Evolutionary conservation across 2,113 vertebrate genomes (phyloP), one percentile per base, ranked within the genome.

Genomic region (Helogale parvula): DNA sequence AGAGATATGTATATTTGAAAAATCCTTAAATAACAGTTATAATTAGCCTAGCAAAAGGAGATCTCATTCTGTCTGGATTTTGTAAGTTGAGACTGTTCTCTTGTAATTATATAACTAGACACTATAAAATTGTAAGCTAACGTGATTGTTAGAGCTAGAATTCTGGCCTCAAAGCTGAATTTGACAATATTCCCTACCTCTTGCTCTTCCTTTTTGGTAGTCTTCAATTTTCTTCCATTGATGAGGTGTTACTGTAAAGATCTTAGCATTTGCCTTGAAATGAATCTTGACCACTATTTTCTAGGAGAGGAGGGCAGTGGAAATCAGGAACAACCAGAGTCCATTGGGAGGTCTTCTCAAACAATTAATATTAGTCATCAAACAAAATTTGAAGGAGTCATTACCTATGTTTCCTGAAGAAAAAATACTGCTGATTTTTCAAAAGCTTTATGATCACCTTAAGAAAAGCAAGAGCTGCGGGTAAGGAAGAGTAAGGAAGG

Each of bases 21-120:
- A 92, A 87, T 80, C 17, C 35, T 96, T 93, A 96, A 87, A 81
- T 80, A 87, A 41, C 5, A 71, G 27, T 85, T 92, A 74, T 65
- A 88, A 96, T 96, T 92, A 90, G 7, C 41, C 15, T 72, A 90
- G 17, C 11, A 81, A 96, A 92, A 69, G 16, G 17, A 94, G 17
- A 31, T 79, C 63, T 68, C 35, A 77, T 94, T 96, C 7, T 86
- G 19, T 84, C 74, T 89, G 21, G 3, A 60, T 88, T 84, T 94
- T 80, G 5, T 72, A 80, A 86, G 9, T 25, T 76, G 10, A 95
- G 41, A 35, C 4, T 38, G 45, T 76, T 96, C 77, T 88, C 11
- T 89, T 90, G 66, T 72, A 90, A 63, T 92, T 88, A 86, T 31
- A 8, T 83, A 71, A 35, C 9, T 25, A 83, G 21, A 68, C 2